Conservation (phyloP, 2,113 vertebrate species). For the Meles meles region DNA sequence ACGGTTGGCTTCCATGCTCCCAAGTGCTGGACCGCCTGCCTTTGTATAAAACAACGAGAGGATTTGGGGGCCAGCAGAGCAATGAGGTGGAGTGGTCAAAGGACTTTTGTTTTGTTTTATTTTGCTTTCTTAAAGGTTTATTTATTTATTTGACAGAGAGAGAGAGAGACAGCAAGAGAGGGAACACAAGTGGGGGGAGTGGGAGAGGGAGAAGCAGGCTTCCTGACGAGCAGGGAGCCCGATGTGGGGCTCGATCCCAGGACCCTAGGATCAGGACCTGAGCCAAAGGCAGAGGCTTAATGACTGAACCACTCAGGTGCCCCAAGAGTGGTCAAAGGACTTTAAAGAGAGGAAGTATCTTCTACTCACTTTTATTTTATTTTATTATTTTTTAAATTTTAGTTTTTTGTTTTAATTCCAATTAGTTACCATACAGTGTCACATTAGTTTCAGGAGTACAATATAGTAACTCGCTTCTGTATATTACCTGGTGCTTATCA, state of each 20-base stretch:
- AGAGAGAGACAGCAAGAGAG: too few species aligned
- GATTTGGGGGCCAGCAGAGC: not conserved
- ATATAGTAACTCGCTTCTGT: not conserved
- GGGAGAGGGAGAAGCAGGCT: too few species aligned
- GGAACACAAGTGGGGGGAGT: too few species aligned
- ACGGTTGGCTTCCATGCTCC: not conserved
- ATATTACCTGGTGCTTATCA: not conserved
- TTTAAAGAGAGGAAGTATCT: not conserved
- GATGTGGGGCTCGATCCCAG: too few species aligned
- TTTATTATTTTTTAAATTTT: not conserved
- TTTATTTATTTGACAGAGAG: too few species aligned
- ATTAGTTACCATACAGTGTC: not conserved
- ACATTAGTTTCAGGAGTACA: not conserved
- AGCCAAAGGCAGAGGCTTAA: too few species aligned
- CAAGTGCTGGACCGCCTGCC: not conserved
- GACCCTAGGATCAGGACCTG: too few species aligned
- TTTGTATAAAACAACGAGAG: not conserved
- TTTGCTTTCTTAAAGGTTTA: too few species aligned
- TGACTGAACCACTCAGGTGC: too few species aligned
- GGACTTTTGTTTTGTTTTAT: not conserved
- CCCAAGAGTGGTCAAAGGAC: not conserved
- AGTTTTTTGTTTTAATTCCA: not conserved
- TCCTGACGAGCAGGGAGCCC: too few species aligned
- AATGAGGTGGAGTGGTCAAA: not conserved
- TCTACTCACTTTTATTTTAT: not conserved